Evolutionary conservation across 2,797 vertebrate species (phyloP).

Genomic region (Anguilla megastoma): DNA sequence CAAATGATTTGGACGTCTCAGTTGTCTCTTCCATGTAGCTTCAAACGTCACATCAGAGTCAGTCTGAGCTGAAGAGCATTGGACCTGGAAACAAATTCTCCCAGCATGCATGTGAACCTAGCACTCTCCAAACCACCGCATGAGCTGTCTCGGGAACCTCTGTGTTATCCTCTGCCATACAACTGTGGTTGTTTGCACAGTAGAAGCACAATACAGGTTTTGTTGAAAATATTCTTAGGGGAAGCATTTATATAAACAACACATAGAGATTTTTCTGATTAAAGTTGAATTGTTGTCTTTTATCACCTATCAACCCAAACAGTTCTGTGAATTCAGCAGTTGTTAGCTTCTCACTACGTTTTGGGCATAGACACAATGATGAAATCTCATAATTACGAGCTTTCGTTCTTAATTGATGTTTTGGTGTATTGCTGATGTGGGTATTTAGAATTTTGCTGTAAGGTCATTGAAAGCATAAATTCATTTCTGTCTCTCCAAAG

Average conservation of each 20-base stretch:
- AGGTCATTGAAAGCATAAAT: constrained; percentile 10
- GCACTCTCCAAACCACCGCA: neutral
- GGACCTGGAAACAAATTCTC: neutral
- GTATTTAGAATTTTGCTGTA: neutral
- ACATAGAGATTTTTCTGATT: neutral
- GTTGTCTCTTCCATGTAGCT: neutral
- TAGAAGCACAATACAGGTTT: neutral
- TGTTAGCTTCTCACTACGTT: neutral
- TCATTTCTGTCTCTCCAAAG: neutral
- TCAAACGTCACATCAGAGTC: neutral
- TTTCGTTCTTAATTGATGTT: neutral
- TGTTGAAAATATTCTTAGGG: neutral
- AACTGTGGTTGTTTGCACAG: neutral
- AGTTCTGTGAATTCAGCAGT: neutral
- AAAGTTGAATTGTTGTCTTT: neutral
- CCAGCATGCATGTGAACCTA: neutral
- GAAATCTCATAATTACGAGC: neutral
- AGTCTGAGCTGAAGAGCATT: neutral
- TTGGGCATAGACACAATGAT: neutral
- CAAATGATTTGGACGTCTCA: neutral
- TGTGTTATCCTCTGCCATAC: neutral
- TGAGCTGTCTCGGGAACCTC: neutral
- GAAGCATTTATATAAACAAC: neutral
- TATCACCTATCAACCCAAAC: neutral
- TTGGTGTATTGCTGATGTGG: neutral